A percentile compares a stretch with the other conserved stretches of the same genome.
phyloP scores from a whole-genome alignment of 2,888 invertebrate genomes.

The Brachyptera putata region DNA sequence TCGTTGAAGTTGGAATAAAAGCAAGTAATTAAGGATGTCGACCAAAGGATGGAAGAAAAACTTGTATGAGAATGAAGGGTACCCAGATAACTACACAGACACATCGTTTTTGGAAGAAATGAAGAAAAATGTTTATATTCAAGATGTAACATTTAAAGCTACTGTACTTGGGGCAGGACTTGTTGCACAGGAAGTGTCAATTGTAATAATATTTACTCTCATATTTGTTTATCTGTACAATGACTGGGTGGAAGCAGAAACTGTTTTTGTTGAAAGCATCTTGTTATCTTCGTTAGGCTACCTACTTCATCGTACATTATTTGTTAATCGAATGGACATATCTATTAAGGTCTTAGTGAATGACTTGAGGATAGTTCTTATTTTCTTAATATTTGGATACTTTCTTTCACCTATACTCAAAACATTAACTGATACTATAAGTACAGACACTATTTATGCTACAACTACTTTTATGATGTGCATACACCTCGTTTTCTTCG shows the following conservation, averaged over 20 bases:
- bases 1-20: no score
- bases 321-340: constrained; percentile 5
- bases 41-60: constrained; percentile 77
- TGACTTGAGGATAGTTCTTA: constrained; percentile 72
- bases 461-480: constrained; percentile 84
- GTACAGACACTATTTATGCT: constrained; percentile 95
- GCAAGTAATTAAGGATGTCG: no score
- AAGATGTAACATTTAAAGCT: constrained; percentile 64
- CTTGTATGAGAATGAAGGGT: constrained; percentile 79
- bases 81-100: constrained; percentile 91
- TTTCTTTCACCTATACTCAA: constrained; percentile 87
- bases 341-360: constrained; percentile 42
- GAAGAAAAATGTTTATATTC: constrained; percentile 74
- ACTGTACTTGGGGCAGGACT: constrained; percentile 72
- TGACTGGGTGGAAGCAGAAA: constrained; percentile 59
- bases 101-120: constrained; percentile 79
- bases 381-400: constrained; percentile 82
- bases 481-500: constrained; percentile 84
- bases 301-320: constrained; percentile 47
- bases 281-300: constrained; percentile 59
- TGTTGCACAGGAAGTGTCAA: constrained; percentile 74
- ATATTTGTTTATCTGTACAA: constrained; percentile 70
- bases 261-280: constrained; percentile 57
- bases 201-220: constrained; percentile 67
- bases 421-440: constrained; percentile 92